These are phyloP conservation scores for Probaryconus sp. DNA, from an alignment of 1,140 invertebrate species.

Conservation along the genomic window DNA sequence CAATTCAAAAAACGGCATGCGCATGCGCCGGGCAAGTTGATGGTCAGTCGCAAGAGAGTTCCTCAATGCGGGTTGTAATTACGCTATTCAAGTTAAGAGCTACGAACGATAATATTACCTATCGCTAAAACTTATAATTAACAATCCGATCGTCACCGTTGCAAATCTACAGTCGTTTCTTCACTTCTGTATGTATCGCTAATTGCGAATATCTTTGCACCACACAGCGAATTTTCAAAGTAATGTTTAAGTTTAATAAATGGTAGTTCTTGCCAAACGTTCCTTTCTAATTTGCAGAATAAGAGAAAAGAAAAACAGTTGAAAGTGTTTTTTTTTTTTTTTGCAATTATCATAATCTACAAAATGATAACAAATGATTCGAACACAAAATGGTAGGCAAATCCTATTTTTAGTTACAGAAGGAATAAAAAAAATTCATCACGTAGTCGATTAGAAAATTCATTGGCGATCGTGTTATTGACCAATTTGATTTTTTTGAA, in stretches of 20 bases:
- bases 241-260: conserved; percentile 43
- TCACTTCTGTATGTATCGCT: conserved; percentile 48
- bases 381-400: too few relatives aligned
- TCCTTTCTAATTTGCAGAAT: neutral
- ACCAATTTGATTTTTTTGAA: too few relatives aligned
- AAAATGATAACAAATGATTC: too few relatives aligned
- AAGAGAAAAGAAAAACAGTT: too few relatives aligned
- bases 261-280: conserved; percentile 31
- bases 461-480: too few relatives aligned
- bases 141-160: conserved; percentile 57
- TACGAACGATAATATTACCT: conserved; percentile 51
- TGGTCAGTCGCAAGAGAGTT: conserved; percentile 32
- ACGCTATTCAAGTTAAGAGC: conserved; percentile 56
- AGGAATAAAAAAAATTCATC: too few relatives aligned
- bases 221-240: conserved; percentile 37
- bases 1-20: conserved; percentile 40
- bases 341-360: too few relatives aligned
- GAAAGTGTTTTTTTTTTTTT: too few relatives aligned
- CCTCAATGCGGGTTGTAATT: conserved; percentile 45
- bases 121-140: conserved; percentile 57
- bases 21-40: conserved; percentile 31
- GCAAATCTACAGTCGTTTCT: conserved; percentile 54
- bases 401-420: too few relatives aligned
- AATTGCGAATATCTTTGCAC: conserved; percentile 59
- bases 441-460: too few relatives aligned